Base-by-base conservation (phyloP, 2,888 invertebrate genomes). In the Anagyrus pseudococci region DNA sequence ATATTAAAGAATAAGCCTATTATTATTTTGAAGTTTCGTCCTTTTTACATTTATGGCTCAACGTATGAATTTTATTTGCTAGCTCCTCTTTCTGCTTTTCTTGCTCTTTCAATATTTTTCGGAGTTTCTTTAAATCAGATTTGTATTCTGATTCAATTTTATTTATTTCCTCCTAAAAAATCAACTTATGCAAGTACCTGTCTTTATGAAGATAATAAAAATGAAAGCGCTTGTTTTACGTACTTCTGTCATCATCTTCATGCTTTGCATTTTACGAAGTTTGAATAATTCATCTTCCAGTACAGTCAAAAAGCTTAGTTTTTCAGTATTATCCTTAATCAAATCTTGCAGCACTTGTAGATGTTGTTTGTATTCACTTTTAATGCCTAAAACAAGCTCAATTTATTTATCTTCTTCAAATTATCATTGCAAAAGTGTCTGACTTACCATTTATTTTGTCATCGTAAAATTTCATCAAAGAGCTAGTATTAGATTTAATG, bases 301-400 rank as follows among this genome's bases (percentile, higher is more conserved):
- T n/a, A 85, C 76, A 1, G 84, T 81, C 6, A 86, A 66, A 17
- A 87, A 77, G 70, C 85, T 85, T 33, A 85, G 68, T 66, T 85
- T 85, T 60, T 84, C 83, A 0, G 87, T 86, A 67, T 87, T 85
- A 33, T 82, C 81, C 65, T 83, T 82, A 2, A 85, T 82, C 26
- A 82, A 77, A 60, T 77, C 76, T 10, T 83, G 79, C 33, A 86
- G 71, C 69, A 84, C 77, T 62, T 78, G 74, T 15, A 77, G 68
- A 0, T 79, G 75, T 17, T 77, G 68, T 0, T 75, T 72, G 56
- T 77, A 73, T 77, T 83, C 69, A 58, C 73, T 67, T 79, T 83
- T 72, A 15, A 79, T 70, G 62, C 70, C 73, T 72, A 33, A 37
- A 64, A 50, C 37, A 37, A 37, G 15, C 15, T 37, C 8, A 37